Base-by-base conservation (phyloP, 2,797 vertebrate species). In the Argya squamiceps region DNA sequence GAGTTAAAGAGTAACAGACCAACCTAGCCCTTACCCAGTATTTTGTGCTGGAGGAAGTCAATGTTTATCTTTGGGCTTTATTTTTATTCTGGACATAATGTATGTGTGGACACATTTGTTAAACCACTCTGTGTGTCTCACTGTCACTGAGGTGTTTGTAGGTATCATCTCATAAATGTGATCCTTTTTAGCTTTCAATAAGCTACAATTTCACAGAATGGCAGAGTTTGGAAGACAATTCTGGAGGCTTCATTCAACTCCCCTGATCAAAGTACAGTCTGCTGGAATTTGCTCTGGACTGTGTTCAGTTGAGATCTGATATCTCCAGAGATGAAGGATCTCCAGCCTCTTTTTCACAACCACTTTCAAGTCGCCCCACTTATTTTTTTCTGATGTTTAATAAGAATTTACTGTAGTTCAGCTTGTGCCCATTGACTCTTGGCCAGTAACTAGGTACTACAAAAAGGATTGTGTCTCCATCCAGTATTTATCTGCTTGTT, bases 1-100 rank as follows among this genome's bases (percentile, higher is more conserved):
- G 19, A 9, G 2, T 55, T 60, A 39, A 59, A 52, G 41, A 65
- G 37, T 13, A 60, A 41, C 36, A 75, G 47, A 81, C 9, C 50
- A n/a, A 30, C 5, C 4, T 3, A 75, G 14, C 3, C 4, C 11
- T 49, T 24, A 12, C 36, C 39, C 36, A 44, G 5, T 12, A 1
- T 69, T 87, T 81, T 39, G 20, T 71, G 12, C n/a, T 56, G 27
- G 17, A 84, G 47, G 30, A 84, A 69, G n/a, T 46, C n/a, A 37
- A 29, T 80, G 53, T 37, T 59, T 58, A 17, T 37, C 34, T 59
- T 30, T 39, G 15, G 13, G 46, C 5, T 43, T 80, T 46, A 4
- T 39, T 87, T 71, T 77, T 32, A 16, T 82, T 65, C 11, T 44
- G 50, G 20, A 8, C 15, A 14, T 69, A 32, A 8, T 17, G 26